Evolutionary conservation across 2,888 invertebrate species (phyloP).

Genomic region (Chironomus tentans): DNA sequence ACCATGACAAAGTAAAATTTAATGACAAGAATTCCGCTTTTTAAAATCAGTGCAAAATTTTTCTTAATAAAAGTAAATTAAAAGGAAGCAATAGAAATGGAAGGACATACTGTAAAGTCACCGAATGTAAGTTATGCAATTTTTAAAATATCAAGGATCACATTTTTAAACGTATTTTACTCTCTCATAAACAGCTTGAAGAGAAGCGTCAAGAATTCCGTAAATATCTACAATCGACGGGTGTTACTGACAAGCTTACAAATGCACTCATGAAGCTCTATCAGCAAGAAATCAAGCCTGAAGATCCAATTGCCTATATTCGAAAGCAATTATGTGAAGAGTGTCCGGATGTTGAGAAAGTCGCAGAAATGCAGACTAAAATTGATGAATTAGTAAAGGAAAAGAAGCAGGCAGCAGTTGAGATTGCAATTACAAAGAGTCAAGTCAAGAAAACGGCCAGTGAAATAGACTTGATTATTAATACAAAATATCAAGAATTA

Average conservation of each 20-base stretch:
- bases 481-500: background rate
- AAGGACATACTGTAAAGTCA: background rate
- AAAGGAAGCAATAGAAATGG: background rate
- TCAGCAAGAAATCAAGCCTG: slow-evolving; percentile 41
- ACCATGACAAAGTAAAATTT: slow-evolving; percentile 7
- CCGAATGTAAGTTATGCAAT: background rate
- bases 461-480: background rate
- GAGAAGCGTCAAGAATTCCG: slow-evolving; percentile 41
- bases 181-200: slow-evolving; percentile 31
- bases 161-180: background rate
- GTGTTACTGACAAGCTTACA: slow-evolving; percentile 41
- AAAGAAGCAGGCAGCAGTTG: background rate
- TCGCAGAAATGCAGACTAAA: slow-evolving; percentile 37
- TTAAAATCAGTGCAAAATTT: background rate
- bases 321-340: slow-evolving; percentile 40
- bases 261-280: slow-evolving; percentile 41
- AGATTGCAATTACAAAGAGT: background rate
- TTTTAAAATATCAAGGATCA: background rate
- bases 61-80: background rate
- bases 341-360: slow-evolving; percentile 36
- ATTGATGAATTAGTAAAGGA: slow-evolving; percentile 30
- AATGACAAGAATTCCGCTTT: slow-evolving; percentile 12
- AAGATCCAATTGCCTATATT: slow-evolving; percentile 41
- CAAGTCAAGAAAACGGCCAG: background rate
- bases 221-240: slow-evolving; percentile 40